Percentiles rank a stretch among this genome's conserved stretches.
Evolutionary conservation across 2,797 vertebrate genomes (phyloP).

Genomic region (Micrastur ruficollis): DNA sequence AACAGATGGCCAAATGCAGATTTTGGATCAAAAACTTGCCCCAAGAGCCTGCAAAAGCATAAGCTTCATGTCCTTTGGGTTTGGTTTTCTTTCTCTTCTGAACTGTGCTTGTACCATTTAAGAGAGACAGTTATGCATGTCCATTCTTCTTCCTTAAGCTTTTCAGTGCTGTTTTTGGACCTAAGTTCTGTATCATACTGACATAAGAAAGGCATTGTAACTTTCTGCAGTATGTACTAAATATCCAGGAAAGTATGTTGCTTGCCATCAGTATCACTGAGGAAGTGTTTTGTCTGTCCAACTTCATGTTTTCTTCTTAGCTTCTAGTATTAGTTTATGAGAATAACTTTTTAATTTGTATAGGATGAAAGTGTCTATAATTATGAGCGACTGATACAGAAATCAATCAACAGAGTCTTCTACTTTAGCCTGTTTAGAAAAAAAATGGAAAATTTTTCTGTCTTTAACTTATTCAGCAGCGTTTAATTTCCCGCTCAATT

Average conservation of each 20-base stretch:
- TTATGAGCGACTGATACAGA: neutral
- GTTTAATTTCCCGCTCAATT: neutral
- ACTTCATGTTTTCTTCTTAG: neutral
- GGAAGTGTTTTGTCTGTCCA: neutral
- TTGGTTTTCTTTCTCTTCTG: neutral
- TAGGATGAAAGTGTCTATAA: neutral
- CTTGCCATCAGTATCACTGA: neutral
- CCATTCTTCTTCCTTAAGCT: neutral
- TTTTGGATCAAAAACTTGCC: neutral
- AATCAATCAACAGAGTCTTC: neutral
- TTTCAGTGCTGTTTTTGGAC: neutral
- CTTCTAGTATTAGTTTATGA: neutral
- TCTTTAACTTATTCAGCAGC: neutral
- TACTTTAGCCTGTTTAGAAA: neutral
- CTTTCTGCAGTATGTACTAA: neutral
- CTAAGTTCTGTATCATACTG: neutral
- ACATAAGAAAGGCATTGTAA: neutral
- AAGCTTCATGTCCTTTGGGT: neutral
- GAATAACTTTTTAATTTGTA: neutral
- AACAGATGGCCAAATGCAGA: neutral
- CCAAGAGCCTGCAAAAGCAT: neutral
- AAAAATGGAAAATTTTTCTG: neutral
- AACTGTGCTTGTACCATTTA: neutral
- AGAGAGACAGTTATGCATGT: neutral
- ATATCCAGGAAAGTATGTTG: neutral